Conservation (phyloP, 2,888 invertebrate species). For the Sesamia inferens region DNA sequence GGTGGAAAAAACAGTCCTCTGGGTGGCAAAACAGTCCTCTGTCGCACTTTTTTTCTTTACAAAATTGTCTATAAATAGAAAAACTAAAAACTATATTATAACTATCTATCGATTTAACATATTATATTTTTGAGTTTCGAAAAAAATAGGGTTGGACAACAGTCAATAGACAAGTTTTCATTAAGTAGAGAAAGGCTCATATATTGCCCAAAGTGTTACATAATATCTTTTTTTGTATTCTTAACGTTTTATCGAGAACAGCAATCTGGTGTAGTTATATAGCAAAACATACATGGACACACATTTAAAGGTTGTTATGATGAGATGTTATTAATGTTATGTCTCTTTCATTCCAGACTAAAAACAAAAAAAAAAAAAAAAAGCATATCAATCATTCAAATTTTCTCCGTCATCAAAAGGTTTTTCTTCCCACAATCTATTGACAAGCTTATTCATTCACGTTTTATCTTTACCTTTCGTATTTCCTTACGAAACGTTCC, state of each 20-base stretch:
- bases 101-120: too few relatives aligned
- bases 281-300: neutral
- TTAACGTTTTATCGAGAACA: conserved; percentile 12
- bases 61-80: too few relatives aligned
- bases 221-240: neutral
- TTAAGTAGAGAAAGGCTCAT: too few relatives aligned
- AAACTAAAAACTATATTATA: too few relatives aligned
- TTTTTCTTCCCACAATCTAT: neutral
- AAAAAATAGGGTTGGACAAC: too few relatives aligned
- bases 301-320: neutral
- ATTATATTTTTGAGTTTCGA: too few relatives aligned
- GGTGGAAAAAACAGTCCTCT: too few relatives aligned
- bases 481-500: conserved; percentile 22
- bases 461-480: conserved; percentile 15
- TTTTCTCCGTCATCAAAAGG: neutral
- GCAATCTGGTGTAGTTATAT: neutral
- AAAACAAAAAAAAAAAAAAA: conserved; percentile 9
- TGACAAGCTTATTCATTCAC: neutral
- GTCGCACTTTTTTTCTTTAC: too few relatives aligned
- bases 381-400: neutral
- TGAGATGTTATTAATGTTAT: neutral
- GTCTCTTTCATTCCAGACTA: neutral
- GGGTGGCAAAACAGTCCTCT: too few relatives aligned
- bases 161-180: too few relatives aligned
- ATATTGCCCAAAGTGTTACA: conserved; percentile 14